Evolutionary conservation across 2,113 vertebrate species (phyloP), one percentile per base, ranked within the genome.

Genomic region (Alouatta palliata): DNA sequence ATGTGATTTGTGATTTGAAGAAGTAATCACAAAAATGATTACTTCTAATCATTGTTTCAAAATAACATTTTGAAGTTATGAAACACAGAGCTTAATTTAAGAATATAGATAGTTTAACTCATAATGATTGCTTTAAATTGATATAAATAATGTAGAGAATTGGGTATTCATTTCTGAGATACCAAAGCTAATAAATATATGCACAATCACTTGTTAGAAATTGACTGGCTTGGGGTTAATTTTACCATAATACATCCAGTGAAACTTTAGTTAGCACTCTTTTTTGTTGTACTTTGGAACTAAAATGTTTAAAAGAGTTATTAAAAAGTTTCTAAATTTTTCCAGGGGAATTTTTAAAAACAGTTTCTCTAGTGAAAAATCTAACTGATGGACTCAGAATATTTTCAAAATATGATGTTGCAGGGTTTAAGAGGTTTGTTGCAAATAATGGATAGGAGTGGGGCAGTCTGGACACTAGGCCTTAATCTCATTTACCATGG

Each of bases 151-250:
- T n/a, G 5, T 54, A 76, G 47, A 91, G 12, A 49, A 89, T 70
- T 88, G 52, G 19, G 7, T 82, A 54, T 94, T 97, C n/a, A 61
- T 86, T 89, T 92, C 35, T 82, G 49, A 95, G n/a, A 3, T 54
- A 80, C 27, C 73, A 35, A 68, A 91, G 40, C 58, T 87, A 52
- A 61, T 83, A 87, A 87, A 66, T 82, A 61, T 35, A 61, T 37
- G 30, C 27, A 87, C 27, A 61, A 52, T 75, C 76, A 73, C 47
- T 68, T 82, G 23, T 61, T 66, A 77, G 80, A 64, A 87, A 64
- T 80, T 76, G 47, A 87, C 45, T 68, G 5, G 14, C 27, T 71
- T 95, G n/a, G 30, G 12, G 17, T 80, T 87, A 73, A 66, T 82
- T 80, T 87, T 88, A 25, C 82, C 84, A 25, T 84, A 85, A 77